phyloP scores from a whole-genome alignment of 2,888 invertebrate genomes.

The Diaperis boleti region DNA sequence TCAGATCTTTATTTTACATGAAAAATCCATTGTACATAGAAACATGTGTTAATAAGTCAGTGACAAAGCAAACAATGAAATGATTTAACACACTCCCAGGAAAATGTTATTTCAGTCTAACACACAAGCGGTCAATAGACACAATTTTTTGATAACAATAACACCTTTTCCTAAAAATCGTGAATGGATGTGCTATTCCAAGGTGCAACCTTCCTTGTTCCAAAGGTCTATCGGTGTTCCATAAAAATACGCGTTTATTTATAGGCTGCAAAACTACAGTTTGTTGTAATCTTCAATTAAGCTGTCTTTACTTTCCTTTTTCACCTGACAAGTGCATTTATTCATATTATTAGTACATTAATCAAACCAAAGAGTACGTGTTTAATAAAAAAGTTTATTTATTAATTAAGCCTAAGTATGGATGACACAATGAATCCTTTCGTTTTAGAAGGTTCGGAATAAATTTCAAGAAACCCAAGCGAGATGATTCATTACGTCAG shows the following conservation, averaged over 20 bases:
- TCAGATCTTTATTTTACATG: too few relatives aligned
- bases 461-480: conserved; percentile 17
- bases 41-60: too few relatives aligned
- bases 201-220: background rate
- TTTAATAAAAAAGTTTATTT: conserved; percentile 37
- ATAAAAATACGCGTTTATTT: conserved; percentile 16
- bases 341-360: conserved; percentile 29
- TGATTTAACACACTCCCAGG: too few relatives aligned
- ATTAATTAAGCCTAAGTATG: conserved; percentile 19
- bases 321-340: conserved; percentile 34
- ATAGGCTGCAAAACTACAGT: conserved; percentile 15
- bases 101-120: too few relatives aligned
- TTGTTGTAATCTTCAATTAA: conserved; percentile 23
- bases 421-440: conserved; percentile 27
- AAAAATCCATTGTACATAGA: too few relatives aligned
- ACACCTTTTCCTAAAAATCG: too few relatives aligned
- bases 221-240: background rate
- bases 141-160: too few relatives aligned
- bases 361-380: conserved; percentile 40
- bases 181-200: too few relatives aligned
- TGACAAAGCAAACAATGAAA: too few relatives aligned
- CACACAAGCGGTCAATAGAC: too few relatives aligned
- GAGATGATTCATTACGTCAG: conserved; percentile 29
- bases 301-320: conserved; percentile 7
- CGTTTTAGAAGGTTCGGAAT: conserved; percentile 1